Conservation (phyloP, 2,888 invertebrate genomes). For the Lomographa bimaculata region DNA sequence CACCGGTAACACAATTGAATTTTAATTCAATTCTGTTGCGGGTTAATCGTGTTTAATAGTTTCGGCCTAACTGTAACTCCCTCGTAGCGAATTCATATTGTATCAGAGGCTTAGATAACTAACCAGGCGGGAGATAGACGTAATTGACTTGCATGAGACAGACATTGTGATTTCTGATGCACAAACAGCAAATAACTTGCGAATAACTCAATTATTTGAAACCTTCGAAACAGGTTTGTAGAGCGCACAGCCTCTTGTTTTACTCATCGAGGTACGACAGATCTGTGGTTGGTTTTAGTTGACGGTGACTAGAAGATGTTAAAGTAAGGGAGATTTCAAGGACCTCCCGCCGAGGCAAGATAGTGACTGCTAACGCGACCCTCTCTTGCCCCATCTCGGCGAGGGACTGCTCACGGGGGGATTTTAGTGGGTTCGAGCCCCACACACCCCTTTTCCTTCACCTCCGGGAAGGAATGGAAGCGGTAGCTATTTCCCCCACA, state of each 20-base stretch:
- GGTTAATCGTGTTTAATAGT: conserved; percentile 68
- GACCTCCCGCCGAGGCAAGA: too few species aligned
- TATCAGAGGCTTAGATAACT: conserved; percentile 67
- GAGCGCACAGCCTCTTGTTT: not conserved
- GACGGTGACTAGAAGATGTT: too few species aligned
- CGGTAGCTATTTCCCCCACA: too few species aligned
- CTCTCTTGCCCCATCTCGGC: too few species aligned
- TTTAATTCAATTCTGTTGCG: conserved; percentile 60
- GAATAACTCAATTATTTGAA: conserved; percentile 42
- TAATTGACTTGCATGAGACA: conserved; percentile 79
- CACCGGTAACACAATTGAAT: conserved; percentile 56
- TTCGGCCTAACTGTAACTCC: conserved; percentile 60
- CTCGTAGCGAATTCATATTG: conserved; percentile 68
- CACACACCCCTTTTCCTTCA: too few species aligned
- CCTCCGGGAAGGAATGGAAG: too few species aligned
- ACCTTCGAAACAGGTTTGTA: conserved; percentile 25
- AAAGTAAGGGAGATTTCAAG: too few species aligned
- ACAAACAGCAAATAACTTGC: conserved; percentile 44
- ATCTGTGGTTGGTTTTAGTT: too few species aligned
- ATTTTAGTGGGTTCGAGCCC: too few species aligned
- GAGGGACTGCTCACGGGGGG: too few species aligned
- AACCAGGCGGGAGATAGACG: conserved; percentile 75
- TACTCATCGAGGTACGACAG: too few species aligned
- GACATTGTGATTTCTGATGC: conserved; percentile 68
- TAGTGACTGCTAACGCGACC: too few species aligned